phyloP scores from a whole-genome alignment of 2,888 invertebrate species.

The Eremobia ochroleuca region DNA sequence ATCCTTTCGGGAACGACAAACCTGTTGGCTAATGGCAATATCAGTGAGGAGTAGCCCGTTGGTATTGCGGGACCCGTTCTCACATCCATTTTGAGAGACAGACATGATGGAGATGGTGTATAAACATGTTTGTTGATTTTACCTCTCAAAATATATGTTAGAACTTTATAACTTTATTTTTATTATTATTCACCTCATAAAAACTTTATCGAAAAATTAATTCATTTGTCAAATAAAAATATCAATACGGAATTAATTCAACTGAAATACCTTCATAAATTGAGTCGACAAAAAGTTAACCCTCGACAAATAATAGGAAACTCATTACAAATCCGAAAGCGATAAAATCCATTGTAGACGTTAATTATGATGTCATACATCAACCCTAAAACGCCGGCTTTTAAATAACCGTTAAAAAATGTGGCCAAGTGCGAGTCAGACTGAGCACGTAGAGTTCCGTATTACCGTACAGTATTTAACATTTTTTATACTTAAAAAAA shows the following conservation, averaged over 20 bases:
- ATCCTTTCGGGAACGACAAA: no score
- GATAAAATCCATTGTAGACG: slow-evolving; percentile 71
- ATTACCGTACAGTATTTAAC: background rate
- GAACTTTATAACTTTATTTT: no score
- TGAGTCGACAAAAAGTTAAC: slow-evolving; percentile 36
- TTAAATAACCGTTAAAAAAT: slow-evolving; percentile 80
- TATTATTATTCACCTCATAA: background rate
- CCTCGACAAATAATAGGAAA: slow-evolving; percentile 50
- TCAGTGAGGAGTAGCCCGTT: no score
- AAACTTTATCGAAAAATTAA: slow-evolving; percentile 7
- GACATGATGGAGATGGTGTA: no score
- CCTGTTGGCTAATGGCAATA: no score
- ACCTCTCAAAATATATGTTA: no score
- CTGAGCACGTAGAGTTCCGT: background rate
- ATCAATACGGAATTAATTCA: slow-evolving; percentile 24
- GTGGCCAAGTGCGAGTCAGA: background rate
- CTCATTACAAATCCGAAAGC: slow-evolving; percentile 60
- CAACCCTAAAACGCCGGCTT: slow-evolving; percentile 77
- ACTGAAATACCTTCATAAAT: slow-evolving; percentile 39
- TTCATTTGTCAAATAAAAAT: slow-evolving; percentile 13
- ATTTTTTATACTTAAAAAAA: no score
- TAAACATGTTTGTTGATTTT: no score
- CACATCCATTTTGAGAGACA: no score
- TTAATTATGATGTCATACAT: slow-evolving; percentile 90
- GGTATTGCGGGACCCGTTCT: no score